These are phyloP conservation scores for Alectoris magna DNA, from an alignment of 2,797 vertebrate genomes.

Conservation along the genomic window DNA sequence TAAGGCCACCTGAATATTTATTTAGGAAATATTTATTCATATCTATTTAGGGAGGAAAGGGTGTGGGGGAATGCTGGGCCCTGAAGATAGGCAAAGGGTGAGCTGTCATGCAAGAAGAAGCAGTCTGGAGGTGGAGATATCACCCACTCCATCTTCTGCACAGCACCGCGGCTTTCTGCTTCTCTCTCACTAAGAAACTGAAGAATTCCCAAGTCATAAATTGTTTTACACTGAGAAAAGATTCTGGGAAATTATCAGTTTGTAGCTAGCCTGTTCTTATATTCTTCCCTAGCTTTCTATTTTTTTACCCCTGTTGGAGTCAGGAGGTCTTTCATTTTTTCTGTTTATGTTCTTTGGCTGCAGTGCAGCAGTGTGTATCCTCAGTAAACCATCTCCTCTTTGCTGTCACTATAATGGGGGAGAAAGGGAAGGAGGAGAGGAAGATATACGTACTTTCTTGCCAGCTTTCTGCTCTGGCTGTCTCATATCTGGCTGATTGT, in stretches of 20 bases:
- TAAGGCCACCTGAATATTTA: neutral
- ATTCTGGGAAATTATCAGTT: slow-evolving; percentile 18
- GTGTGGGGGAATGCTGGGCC: neutral
- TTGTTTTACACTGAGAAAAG: neutral
- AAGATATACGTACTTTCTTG: neutral
- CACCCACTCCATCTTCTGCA: neutral
- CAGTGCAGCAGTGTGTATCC: neutral
- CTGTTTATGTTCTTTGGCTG: slow-evolving; percentile 52
- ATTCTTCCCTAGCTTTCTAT: neutral
- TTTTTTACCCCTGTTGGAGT: slow-evolving; percentile 19
- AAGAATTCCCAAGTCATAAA: neutral
- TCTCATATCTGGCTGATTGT: neutral
- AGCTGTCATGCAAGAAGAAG: neutral
- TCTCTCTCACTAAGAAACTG: neutral
- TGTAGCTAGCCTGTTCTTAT: neutral
- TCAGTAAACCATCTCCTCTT: slow-evolving; percentile 47
- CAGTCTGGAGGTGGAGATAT: neutral
- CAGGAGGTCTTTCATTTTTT: slow-evolving; percentile 33
- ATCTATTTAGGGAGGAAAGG: neutral
- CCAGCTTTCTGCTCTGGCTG: slow-evolving; percentile 9
- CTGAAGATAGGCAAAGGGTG: neutral
- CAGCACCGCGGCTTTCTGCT: neutral
- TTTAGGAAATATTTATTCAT: no score
- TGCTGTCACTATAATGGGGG: neutral
- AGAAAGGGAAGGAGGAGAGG: neutral